phyloP scores from a whole-genome alignment of 2,888 invertebrate species.

The Scelioninae gen. 1 region DNA sequence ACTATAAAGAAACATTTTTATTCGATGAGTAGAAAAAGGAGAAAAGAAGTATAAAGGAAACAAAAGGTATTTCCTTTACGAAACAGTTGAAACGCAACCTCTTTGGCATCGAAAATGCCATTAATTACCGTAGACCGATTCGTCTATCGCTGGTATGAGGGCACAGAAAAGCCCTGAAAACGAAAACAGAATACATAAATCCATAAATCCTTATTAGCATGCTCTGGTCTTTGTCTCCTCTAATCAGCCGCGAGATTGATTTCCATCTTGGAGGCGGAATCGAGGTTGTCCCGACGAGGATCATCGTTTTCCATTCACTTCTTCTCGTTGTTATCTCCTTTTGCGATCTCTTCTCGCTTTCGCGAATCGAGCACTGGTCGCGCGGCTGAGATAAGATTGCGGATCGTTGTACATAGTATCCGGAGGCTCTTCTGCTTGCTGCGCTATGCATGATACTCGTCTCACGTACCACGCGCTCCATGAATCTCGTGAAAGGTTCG shows the following conservation, averaged over 20 bases:
- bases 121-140: conserved; percentile 13
- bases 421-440: conserved; percentile 27
- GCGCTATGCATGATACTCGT: conserved; percentile 37
- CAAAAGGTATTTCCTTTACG: no score
- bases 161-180: neutral
- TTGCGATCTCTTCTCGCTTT: conserved; percentile 60
- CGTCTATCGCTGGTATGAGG: neutral
- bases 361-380: conserved; percentile 44
- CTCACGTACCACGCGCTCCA: conserved; percentile 27
- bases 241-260: conserved; percentile 56
- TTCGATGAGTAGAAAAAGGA: no score
- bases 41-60: no score
- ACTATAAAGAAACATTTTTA: no score
- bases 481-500: conserved; percentile 27
- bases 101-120: neutral
- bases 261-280: conserved; percentile 40
- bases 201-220: conserved; percentile 41
- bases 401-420: conserved; percentile 35
- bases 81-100: neutral
- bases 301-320: conserved; percentile 56
- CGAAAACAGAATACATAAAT: conserved; percentile 21
- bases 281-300: conserved; percentile 22
- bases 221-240: conserved; percentile 48
- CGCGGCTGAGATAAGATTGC: conserved; percentile 44
- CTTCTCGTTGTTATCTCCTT: conserved; percentile 40